Conservation (phyloP, 2,888 invertebrate genomes). For the Limnephilus lunatus region DNA sequence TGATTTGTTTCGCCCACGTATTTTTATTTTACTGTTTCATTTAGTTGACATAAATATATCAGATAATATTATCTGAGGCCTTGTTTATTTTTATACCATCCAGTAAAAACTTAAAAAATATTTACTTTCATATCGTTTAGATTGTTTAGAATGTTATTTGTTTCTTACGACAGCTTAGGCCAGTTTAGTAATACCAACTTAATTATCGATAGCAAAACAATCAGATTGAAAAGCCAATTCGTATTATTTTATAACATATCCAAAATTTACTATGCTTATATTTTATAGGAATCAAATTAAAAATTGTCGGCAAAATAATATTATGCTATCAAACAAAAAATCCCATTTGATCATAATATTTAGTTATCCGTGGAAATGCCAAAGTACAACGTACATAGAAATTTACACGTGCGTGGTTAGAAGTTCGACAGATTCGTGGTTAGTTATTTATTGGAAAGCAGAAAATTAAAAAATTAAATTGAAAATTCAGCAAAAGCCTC, state of each 20-base stretch:
- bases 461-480: no score
- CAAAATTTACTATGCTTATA: background rate
- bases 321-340: no score
- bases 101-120: background rate
- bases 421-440: background rate
- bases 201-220: background rate
- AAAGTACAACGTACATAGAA: no score
- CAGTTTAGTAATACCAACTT: background rate
- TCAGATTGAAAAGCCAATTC: no score
- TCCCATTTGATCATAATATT: no score
- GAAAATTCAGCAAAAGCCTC: no score
- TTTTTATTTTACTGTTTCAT: background rate
- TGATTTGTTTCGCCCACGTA: background rate
- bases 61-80: background rate
- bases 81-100: background rate
- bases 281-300: background rate
- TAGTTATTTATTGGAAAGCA: background rate
- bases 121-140: background rate
- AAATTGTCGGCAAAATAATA: no score
- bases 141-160: background rate
- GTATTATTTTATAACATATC: no score
- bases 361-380: no score
- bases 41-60: background rate
- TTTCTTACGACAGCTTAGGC: background rate
- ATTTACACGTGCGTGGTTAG: background rate